These are phyloP conservation scores for Lethenteron camtschaticum DNA, from an alignment of 2,113 vertebrate genomes.

Conservation along the genomic window DNA sequence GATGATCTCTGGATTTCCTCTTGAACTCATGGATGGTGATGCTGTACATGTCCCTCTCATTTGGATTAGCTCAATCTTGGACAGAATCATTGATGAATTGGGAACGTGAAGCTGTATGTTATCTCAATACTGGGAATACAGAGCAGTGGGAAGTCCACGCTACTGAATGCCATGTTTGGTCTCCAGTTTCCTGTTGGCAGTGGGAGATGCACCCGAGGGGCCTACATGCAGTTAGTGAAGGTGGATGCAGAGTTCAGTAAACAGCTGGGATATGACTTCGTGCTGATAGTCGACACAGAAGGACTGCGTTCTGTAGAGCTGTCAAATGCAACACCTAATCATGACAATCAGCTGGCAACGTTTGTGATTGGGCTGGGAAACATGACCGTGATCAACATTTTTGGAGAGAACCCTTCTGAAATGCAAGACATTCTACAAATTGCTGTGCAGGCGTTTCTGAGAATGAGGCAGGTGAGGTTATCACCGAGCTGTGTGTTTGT, in stretches of 20 bases:
- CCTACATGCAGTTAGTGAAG: constrained; percentile 21
- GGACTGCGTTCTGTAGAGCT: constrained; percentile 14
- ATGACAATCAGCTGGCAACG: constrained; percentile 35
- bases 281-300: constrained; percentile 14
- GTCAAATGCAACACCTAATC: constrained; percentile 10
- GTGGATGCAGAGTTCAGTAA: constrained; percentile 12
- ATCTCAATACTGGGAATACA: constrained; percentile 34
- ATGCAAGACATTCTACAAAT: constrained; percentile 15
- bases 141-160: constrained; percentile 37
- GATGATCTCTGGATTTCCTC: constrained; percentile 28
- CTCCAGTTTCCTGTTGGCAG: constrained; percentile 26
- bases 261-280: constrained; percentile 22
- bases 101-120: constrained; percentile 19
- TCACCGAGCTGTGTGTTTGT: constrained; percentile 13
- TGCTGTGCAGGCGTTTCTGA: constrained; percentile 14
- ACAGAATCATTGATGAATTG: no score
- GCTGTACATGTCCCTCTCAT: constrained; percentile 29
- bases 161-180: constrained; percentile 43
- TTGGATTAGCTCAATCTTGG: constrained; percentile 30
- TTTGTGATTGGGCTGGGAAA: constrained; percentile 35
- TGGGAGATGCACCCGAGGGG: constrained; percentile 21
- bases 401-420: constrained; percentile 13
- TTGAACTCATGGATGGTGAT: constrained; percentile 39
- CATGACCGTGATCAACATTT: constrained; percentile 17
- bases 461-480: constrained; percentile 11